Percentiles rank a stretch among this genome's conserved stretches.
Conservation (phyloP, 2,888 invertebrate species). For the Clivina fossor region DNA sequence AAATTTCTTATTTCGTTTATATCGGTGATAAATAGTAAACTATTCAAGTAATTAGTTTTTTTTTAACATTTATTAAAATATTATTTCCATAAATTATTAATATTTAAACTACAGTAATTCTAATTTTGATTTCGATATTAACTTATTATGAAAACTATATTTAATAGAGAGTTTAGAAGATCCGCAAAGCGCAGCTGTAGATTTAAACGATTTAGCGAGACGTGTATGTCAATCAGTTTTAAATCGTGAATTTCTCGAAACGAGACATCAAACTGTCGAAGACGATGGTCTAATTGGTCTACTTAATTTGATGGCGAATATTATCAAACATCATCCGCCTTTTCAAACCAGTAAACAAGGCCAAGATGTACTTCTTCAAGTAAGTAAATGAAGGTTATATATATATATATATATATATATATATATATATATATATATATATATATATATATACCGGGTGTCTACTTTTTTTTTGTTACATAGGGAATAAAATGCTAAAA, state of each 20-base stretch:
- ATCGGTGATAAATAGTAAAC: constrained; percentile 16
- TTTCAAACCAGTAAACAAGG: constrained; percentile 82
- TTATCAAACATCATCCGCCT: constrained; percentile 84
- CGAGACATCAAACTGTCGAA: constrained; percentile 76
- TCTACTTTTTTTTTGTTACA: too few species aligned
- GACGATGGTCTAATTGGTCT: constrained; percentile 91
- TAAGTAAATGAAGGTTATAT: constrained; percentile 45
- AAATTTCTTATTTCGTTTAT: constrained; percentile 30
- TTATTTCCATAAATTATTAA: constrained; percentile 4
- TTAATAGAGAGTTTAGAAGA: constrained; percentile 61
- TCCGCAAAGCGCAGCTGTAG: constrained; percentile 59
- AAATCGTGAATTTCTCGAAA: constrained; percentile 79
- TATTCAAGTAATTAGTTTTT: not conserved
- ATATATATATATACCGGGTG: too few species aligned
- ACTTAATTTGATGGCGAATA: constrained; percentile 81
- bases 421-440: too few species aligned
- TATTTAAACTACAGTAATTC: not conserved
- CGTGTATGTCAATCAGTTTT: constrained; percentile 75
- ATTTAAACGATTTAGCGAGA: constrained; percentile 66
- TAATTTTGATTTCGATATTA: constrained; percentile 1
- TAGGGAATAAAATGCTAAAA: too few species aligned
- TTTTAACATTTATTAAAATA: not conserved
- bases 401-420: constrained; percentile 12
- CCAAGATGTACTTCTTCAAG: constrained; percentile 66
- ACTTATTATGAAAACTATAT: constrained; percentile 29